Conservation (phyloP, 30 jellyfish, hydroid and myxozoan species). For the Pseudorhiza aurosa region DNA sequence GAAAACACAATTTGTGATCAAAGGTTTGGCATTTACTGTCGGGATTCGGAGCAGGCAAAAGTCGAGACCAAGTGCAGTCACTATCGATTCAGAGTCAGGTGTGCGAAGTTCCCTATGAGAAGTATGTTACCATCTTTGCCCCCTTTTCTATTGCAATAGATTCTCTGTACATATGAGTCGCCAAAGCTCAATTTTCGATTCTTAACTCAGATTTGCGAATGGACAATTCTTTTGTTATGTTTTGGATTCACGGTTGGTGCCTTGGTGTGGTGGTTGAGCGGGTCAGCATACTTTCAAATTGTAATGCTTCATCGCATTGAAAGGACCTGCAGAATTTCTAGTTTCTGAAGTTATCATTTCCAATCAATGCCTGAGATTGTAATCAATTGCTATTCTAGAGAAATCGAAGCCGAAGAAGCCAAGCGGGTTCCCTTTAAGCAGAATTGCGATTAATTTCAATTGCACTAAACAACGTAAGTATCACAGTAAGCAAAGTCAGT, state of each 20-base stretch:
- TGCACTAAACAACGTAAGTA: constrained; percentile 58
- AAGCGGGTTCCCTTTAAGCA: constrained; percentile 43
- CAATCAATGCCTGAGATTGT: too few relatives aligned
- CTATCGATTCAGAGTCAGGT: constrained; percentile 69
- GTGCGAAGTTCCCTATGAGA: constrained; percentile 49
- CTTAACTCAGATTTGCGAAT: too few relatives aligned
- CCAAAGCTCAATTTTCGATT: too few relatives aligned
- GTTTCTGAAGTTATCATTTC: too few relatives aligned
- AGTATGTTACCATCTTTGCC: constrained; percentile 25
- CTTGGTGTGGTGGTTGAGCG: too few relatives aligned
- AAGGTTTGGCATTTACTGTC: constrained; percentile 81
- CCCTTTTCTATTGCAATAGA: neutral
- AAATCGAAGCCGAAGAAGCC: constrained; percentile 29
- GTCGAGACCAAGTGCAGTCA: constrained; percentile 76
- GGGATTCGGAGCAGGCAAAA: constrained; percentile 71
- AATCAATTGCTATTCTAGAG: neutral
- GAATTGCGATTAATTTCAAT: constrained; percentile 9
- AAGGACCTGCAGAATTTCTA: too few relatives aligned
- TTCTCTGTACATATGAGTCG: neutral
- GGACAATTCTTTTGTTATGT: too few relatives aligned
- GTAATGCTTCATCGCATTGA: too few relatives aligned
- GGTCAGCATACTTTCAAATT: too few relatives aligned
- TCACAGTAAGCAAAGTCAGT: too few relatives aligned
- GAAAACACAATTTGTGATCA: constrained; percentile 77
- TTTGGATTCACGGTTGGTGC: too few relatives aligned